Conservation (phyloP, 2,888 invertebrate species). For the Hypena proboscidalis region DNA sequence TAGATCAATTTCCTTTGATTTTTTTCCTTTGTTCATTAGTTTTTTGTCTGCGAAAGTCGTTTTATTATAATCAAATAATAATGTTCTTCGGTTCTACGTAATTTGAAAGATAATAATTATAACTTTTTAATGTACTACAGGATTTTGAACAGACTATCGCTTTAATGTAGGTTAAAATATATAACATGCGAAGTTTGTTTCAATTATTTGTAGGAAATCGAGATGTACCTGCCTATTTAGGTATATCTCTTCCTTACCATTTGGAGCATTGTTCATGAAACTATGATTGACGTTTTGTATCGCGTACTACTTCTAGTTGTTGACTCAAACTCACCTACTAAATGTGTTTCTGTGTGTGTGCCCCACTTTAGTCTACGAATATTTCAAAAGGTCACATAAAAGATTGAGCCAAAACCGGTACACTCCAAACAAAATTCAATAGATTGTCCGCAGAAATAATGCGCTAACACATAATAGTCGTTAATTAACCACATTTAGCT, state of each 20-base stretch:
- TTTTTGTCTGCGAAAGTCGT: too few relatives aligned
- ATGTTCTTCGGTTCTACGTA: too few relatives aligned
- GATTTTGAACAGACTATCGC: too few relatives aligned
- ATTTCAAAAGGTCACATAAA: conserved; percentile 6
- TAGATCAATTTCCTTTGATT: conserved; percentile 27
- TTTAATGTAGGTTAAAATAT: too few relatives aligned
- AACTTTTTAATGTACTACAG: too few relatives aligned
- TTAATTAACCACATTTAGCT: conserved; percentile 1
- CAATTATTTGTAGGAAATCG: too few relatives aligned
- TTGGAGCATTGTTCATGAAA: too few relatives aligned
- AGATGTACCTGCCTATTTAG: too few relatives aligned
- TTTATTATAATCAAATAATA: too few relatives aligned
- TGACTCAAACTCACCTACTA: conserved; percentile 1
- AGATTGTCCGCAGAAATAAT: background rate
- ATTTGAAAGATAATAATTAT: too few relatives aligned
- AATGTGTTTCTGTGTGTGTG: conserved; percentile 1
- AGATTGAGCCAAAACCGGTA: conserved; percentile 2
- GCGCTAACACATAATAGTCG: conserved; percentile 1
- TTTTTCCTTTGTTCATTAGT: conserved; percentile 12
- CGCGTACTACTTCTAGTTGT: background rate
- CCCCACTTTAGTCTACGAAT: conserved; percentile 4
- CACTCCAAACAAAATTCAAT: background rate
- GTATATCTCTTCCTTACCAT: too few relatives aligned
- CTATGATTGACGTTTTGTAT: background rate
- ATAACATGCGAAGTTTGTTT: too few relatives aligned